Evolutionary conservation across 2,797 vertebrate genomes (phyloP).

Genomic region (Pipistrellus nathusii): DNA sequence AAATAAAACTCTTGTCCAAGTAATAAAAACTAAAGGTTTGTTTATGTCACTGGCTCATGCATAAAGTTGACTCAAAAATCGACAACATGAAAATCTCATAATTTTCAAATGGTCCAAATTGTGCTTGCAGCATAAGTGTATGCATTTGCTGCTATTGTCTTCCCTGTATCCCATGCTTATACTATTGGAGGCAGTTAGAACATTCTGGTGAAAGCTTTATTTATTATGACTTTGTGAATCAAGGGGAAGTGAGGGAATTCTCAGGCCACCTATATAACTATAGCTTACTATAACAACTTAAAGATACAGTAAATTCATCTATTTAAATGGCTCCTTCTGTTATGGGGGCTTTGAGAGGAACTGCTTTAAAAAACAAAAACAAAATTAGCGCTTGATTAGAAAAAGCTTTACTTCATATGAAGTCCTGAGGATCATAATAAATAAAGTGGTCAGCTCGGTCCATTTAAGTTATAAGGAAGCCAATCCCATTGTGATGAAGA

Average conservation of each 20-base stretch:
- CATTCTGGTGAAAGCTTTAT: slow-evolving; percentile 54
- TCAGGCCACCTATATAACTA: slow-evolving; percentile 1
- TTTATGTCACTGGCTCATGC: slow-evolving; percentile 6
- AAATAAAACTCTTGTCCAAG: slow-evolving; percentile 51
- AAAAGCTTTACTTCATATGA: slow-evolving; percentile 46
- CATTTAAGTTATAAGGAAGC: slow-evolving; percentile 25
- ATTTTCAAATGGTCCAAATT: slow-evolving; percentile 48
- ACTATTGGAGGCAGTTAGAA: not conserved
- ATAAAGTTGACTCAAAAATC: slow-evolving; percentile 45
- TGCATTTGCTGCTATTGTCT: slow-evolving; percentile 1
- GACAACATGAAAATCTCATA: slow-evolving; percentile 57
- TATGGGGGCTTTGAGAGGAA: not conserved
- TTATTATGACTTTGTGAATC: slow-evolving; percentile 56
- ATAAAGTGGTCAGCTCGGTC: not conserved
- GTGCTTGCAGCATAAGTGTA: not conserved
- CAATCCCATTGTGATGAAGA: not conserved
- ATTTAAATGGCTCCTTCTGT: slow-evolving; percentile 42
- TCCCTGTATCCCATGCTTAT: not conserved
- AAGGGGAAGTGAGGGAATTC: slow-evolving; percentile 55
- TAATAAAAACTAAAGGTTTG: slow-evolving; percentile 50
- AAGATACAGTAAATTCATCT: slow-evolving; percentile 22
- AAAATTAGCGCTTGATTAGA: slow-evolving; percentile 38
- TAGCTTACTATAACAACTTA: slow-evolving; percentile 41
- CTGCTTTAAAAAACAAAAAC: not conserved
- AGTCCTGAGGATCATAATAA: slow-evolving; percentile 55